These are phyloP conservation scores for Lycocorax pyrrhopterus DNA, from an alignment of 2,113 vertebrate genomes.

Conservation along the genomic window DNA sequence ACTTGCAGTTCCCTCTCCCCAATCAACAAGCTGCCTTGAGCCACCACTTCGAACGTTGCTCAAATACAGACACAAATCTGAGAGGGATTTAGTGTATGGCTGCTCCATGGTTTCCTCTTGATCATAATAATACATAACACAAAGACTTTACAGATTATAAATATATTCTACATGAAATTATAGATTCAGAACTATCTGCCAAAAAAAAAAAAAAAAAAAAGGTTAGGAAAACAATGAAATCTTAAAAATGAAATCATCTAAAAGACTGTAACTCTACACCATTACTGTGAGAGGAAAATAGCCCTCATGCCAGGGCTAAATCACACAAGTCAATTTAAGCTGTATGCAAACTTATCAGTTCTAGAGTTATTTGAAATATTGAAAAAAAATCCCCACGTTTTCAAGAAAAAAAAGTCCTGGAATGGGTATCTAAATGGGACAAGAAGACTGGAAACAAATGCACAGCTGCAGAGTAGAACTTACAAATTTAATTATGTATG, in stretches of 20 bases:
- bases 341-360: not conserved
- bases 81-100: not conserved
- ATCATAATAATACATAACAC: not conserved
- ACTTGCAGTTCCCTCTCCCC: not conserved
- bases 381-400: not conserved
- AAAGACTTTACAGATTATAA: not conserved
- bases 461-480: not conserved
- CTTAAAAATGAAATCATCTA: not conserved
- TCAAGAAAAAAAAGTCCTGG: not conserved
- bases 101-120: not conserved
- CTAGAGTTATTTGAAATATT: not conserved
- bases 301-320: not conserved
- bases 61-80: not conserved
- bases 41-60: not conserved
- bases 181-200: not conserved
- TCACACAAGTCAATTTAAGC: not conserved
- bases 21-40: not conserved
- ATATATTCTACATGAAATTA: not conserved
- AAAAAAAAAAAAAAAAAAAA: not conserved
- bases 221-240: not conserved
- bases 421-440: not conserved
- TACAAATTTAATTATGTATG: not conserved
- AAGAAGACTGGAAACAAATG: not conserved
- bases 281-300: not conserved
- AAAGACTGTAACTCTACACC: not conserved